phyloP scores from a whole-genome alignment of 2,113 vertebrate species.

The Trachemys scripta region DNA sequence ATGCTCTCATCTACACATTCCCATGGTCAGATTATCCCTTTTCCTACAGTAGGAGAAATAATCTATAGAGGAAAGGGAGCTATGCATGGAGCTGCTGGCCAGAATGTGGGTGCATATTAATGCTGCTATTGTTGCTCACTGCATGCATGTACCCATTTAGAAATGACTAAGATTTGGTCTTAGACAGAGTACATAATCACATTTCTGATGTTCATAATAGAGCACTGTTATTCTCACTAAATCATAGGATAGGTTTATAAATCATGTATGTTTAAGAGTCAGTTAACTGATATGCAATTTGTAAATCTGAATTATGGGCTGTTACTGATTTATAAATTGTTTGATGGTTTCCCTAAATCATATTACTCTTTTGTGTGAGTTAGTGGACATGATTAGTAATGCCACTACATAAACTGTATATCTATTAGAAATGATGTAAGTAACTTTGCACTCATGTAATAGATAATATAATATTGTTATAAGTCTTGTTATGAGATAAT shows the following conservation, averaged over 20 bases:
- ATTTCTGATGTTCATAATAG: not conserved
- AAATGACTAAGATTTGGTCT: not conserved
- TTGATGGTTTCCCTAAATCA: conserved; percentile 61
- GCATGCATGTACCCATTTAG: not conserved
- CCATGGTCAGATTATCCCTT: not conserved
- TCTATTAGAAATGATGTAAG: conserved; percentile 10
- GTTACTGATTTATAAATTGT: conserved; percentile 25
- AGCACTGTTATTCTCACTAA: not conserved
- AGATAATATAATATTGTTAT: not conserved
- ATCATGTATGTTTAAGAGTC: conserved; percentile 25
- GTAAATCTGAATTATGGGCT: conserved; percentile 39
- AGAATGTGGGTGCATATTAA: not conserved
- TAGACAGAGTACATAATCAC: not conserved
- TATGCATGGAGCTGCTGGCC: not conserved
- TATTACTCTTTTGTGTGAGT: not conserved
- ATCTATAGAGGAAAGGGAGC: not conserved
- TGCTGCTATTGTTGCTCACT: not conserved
- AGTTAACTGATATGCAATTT: conserved; percentile 36
- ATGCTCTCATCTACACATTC: rapidly evolving
- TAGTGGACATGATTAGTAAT: conserved; percentile 18
- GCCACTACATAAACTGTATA: not conserved
- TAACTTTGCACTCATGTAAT: conserved; percentile 21
- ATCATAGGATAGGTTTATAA: conserved; percentile 39
- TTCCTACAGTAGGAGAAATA: not conserved
- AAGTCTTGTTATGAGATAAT: conserved; percentile 13